Percentiles rank a stretch among this genome's conserved stretches.
Conservation (phyloP, 2,888 invertebrate genomes). For the Dynastes maya region DNA sequence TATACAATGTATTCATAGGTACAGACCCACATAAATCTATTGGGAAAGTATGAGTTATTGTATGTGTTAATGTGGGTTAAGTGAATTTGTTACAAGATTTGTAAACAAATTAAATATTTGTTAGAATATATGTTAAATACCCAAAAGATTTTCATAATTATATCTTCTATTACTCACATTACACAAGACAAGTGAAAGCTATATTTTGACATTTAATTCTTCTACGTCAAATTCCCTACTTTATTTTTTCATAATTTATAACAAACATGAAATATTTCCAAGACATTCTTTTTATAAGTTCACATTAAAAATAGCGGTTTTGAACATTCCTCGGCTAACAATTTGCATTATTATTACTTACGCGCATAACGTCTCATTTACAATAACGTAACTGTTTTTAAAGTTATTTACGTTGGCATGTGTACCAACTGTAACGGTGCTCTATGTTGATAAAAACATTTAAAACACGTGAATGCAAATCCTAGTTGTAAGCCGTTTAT, state of each 20-base stretch:
- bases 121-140: too few species aligned
- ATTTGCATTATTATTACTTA: background rate
- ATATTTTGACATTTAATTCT: too few species aligned
- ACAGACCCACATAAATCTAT: too few species aligned
- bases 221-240: background rate
- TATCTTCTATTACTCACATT: too few species aligned
- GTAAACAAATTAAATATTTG: too few species aligned
- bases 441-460: conserved; percentile 5
- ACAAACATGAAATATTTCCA: background rate
- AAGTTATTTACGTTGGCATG: background rate
- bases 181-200: too few species aligned
- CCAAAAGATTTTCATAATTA: too few species aligned
- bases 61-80: too few species aligned
- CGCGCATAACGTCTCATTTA: background rate
- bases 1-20: too few species aligned
- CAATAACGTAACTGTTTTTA: background rate
- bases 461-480: conserved; percentile 18
- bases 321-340: background rate
- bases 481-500: background rate
- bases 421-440: background rate
- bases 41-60: too few species aligned
- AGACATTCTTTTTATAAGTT: background rate
- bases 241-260: background rate
- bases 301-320: conserved; percentile 13
- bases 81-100: too few species aligned